Evolutionary conservation across 1,140 invertebrate species (phyloP), one percentile per base, ranked within the genome.

Genomic region (Trypoxylus dichotomus): DNA sequence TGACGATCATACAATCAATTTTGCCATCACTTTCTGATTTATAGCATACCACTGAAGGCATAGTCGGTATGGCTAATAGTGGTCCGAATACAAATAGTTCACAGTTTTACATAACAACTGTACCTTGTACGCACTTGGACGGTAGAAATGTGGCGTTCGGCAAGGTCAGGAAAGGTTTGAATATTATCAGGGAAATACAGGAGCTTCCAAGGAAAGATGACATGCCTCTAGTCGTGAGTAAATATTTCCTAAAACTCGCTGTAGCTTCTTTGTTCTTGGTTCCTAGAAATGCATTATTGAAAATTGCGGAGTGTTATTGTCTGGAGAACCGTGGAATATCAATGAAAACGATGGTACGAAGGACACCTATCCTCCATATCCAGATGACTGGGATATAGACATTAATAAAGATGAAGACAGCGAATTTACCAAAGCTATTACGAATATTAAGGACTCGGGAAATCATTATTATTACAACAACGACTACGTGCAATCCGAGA

Each of bases 31-130:
- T 19, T 58, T 58, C 15, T 58, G 1, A 58, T 21, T 21, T 10
- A 37, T 86, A 94, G 89, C 90, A 95, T 85, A 88, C 91, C 84
- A 87, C 91, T 13, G 87, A 86, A 43, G 94, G 94, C 76, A 89
- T 94, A 3, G 86, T 98, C 1, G 96, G 95, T 79, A 97, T 98
- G 95, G 95, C 95, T 0, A 98, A 98, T 86, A 90, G 91, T 81
- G 96, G 96, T 5, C 92, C 92, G 2, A 90, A 98, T 85, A 94
- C 94, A 54, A 98, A 98, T 84, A 95, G 93, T 76, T 97, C 95
- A 7, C 97, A 99, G 87, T 99, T 99, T 88, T 97, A 98, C 82
- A 95, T 99, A 24, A 97, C 96, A 2, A 91, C 93, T 13, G 93
- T 92, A 0, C 90, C 93, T 5, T 95, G 95, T 81, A 88, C 91